These are phyloP conservation scores for Phalacrocorax pelagicus DNA, from an alignment of 2,113 vertebrate species.

Conservation along the genomic window DNA sequence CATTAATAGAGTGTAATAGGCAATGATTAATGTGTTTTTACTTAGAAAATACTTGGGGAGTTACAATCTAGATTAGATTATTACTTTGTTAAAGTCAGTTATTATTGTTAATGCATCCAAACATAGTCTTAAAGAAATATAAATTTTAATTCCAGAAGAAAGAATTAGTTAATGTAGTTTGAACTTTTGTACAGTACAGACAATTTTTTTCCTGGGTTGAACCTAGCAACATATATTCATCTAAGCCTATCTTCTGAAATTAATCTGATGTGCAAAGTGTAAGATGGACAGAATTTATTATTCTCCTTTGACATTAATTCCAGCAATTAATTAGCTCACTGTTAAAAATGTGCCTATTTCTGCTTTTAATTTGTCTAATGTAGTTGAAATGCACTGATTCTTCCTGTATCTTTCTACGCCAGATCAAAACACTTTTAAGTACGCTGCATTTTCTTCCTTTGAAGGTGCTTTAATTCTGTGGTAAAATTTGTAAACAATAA, in stretches of 20 bases:
- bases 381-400: background rate
- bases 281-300: background rate
- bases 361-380: background rate
- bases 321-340: background rate
- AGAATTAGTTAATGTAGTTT: background rate
- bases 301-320: background rate
- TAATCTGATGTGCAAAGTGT: background rate
- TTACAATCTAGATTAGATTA: background rate
- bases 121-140: background rate
- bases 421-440: background rate
- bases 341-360: background rate
- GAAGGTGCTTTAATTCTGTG: background rate
- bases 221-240: background rate
- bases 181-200: background rate
- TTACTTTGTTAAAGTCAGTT: background rate
- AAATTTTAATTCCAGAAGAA: background rate
- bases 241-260: background rate
- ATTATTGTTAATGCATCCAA: background rate
- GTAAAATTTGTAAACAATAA: background rate
- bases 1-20: background rate
- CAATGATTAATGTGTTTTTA: background rate
- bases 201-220: background rate
- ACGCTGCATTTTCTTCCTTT: background rate
- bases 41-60: background rate
- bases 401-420: background rate